These are phyloP conservation scores for Indri indri DNA, from an alignment of 2,113 vertebrate species.

Conservation along the genomic window DNA sequence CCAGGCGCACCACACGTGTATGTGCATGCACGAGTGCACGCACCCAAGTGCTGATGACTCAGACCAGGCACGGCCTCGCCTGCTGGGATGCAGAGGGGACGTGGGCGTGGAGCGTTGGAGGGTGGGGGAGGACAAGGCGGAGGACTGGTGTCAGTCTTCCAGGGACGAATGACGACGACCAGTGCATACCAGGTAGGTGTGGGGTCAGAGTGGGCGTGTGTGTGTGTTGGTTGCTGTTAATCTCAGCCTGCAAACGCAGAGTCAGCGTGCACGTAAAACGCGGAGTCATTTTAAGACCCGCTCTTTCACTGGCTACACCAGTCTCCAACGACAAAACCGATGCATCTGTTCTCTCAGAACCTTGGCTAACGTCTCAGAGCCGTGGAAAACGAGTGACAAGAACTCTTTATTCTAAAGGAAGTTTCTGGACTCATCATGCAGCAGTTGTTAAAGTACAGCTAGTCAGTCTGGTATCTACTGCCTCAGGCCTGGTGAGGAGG, in stretches of 20 bases:
- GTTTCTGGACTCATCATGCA: neutral
- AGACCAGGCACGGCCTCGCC: neutral
- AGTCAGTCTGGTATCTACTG: neutral
- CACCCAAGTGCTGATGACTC: neutral
- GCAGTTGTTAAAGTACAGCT: neutral
- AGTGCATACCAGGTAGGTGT: neutral
- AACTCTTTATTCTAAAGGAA: neutral
- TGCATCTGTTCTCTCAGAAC: neutral
- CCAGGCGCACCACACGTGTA: fast-evolving
- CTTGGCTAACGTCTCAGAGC: neutral
- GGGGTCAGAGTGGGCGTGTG: neutral
- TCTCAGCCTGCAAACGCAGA: no score
- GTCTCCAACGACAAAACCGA: neutral
- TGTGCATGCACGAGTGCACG: no score
- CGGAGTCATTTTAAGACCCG: neutral
- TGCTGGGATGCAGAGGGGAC: neutral
- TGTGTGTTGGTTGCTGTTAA: neutral
- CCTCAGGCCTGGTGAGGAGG: neutral
- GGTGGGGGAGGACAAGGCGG: neutral
- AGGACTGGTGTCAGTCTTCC: no score
- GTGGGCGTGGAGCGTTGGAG: neutral
- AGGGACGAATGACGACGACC: neutral
- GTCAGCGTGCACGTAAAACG: neutral
- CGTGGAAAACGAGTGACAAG: neutral
- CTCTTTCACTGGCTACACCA: neutral